phyloP scores from a whole-genome alignment of 2,888 invertebrate genomes.

The Flexamia atlantica region DNA sequence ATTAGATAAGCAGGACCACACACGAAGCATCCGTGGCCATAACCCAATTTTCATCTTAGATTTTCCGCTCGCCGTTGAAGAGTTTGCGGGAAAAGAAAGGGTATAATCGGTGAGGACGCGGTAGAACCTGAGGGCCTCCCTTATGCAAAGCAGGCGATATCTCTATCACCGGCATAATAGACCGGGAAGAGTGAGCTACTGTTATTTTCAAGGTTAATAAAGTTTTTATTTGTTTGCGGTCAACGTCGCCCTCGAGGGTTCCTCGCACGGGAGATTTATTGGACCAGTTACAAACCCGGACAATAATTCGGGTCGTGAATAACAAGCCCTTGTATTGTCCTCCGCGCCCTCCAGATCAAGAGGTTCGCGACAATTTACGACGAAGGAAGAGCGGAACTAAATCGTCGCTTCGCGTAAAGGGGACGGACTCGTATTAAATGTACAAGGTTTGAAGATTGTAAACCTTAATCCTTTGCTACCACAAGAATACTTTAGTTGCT shows the following conservation, averaged over 20 bases:
- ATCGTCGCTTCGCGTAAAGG: too few relatives aligned
- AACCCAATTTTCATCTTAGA: conserved; percentile 51
- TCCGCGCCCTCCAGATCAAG: not conserved
- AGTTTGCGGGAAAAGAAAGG: conserved; percentile 7
- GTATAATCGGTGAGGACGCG: not conserved
- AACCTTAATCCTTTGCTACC: too few relatives aligned
- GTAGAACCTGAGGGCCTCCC: not conserved
- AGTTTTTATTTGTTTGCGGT: conserved; percentile 58
- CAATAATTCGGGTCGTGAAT: conserved; percentile 42
- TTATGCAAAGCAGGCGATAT: conserved; percentile 52
- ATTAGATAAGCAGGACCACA: conserved; percentile 30
- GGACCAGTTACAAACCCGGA: conserved; percentile 12
- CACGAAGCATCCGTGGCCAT: conserved; percentile 24
- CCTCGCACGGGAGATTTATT: conserved; percentile 41
- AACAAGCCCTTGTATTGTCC: conserved; percentile 2
- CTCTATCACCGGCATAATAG: conserved; percentile 45
- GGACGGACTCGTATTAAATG: too few relatives aligned
- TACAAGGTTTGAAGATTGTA: too few relatives aligned
- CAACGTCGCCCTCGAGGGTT: conserved; percentile 30
- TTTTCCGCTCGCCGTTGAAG: conserved; percentile 32
- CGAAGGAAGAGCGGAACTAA: not conserved
- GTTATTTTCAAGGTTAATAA: conserved; percentile 58
- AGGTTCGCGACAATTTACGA: not conserved
- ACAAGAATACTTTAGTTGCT: too few relatives aligned
- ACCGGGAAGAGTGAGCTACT: not conserved